phyloP scores from a whole-genome alignment of 2,888 invertebrate species.

The Oscheius sp. region DNA sequence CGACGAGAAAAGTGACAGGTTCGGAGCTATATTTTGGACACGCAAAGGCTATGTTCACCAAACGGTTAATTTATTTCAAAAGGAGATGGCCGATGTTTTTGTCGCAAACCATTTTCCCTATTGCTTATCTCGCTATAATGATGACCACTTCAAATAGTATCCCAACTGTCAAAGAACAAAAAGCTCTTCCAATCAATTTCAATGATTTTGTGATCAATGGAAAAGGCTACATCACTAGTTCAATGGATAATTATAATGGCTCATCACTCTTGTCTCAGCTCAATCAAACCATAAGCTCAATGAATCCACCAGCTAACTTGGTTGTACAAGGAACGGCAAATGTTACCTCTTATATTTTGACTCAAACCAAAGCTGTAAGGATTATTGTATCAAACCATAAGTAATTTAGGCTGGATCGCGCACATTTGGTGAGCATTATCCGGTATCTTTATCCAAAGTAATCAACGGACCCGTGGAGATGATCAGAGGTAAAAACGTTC shows the following conservation, averaged over 20 bases:
- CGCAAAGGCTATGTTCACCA: constrained; percentile 58
- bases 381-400: neutral
- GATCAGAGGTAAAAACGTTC: no score
- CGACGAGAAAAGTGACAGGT: constrained; percentile 41
- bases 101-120: constrained; percentile 57
- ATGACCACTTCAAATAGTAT: constrained; percentile 37
- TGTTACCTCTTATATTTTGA: neutral
- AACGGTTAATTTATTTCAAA: constrained; percentile 57
- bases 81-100: constrained; percentile 61
- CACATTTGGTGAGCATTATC: constrained; percentile 53
- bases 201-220: constrained; percentile 24
- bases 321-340: neutral
- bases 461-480: neutral
- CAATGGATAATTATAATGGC: neutral
- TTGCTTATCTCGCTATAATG: constrained; percentile 40
- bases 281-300: neutral
- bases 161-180: constrained; percentile 43
- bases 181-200: constrained; percentile 31
- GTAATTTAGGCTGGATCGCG: neutral
- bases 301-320: neutral
- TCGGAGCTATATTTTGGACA: constrained; percentile 46
- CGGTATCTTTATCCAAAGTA: constrained; percentile 53
- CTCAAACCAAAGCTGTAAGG: neutral
- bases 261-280: neutral
- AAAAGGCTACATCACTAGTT: neutral